Evolutionary conservation across 2,797 vertebrate genomes (phyloP).

Genomic region (Iguana delicatissima): DNA sequence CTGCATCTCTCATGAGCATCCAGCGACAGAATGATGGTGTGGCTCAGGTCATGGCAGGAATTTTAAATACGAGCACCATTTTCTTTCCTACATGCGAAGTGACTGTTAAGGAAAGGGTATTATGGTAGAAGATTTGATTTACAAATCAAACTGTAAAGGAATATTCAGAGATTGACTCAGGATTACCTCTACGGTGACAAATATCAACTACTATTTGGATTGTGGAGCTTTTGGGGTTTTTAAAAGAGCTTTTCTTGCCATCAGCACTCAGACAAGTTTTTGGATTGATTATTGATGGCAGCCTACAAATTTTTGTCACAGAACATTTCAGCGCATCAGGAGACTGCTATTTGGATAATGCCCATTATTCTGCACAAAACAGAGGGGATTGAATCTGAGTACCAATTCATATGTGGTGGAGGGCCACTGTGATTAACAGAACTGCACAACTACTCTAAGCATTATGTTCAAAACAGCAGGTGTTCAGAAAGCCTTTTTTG

Average conservation of each 20-base stretch:
- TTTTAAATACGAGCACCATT: conserved; percentile 28
- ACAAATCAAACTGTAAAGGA: conserved; percentile 29
- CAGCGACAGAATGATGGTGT: neutral
- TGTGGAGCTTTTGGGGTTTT: conserved; percentile 30
- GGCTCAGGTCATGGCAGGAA: conserved; percentile 19
- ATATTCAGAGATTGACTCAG: conserved; percentile 46
- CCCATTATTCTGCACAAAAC: neutral
- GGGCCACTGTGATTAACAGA: neutral
- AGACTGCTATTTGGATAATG: neutral
- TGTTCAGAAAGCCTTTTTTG: neutral
- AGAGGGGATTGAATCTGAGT: conserved; percentile 2
- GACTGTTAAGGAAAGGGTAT: conserved; percentile 21
- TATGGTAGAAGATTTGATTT: neutral
- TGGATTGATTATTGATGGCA: conserved; percentile 46
- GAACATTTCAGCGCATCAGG: neutral
- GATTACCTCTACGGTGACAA: conserved; percentile 37
- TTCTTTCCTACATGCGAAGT: neutral
- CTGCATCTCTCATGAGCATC: conserved; percentile 6
- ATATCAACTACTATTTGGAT: conserved; percentile 18
- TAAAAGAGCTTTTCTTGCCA: neutral
- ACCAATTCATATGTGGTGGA: neutral
- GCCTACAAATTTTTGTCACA: neutral
- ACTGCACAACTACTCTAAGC: neutral
- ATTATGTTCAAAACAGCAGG: neutral
- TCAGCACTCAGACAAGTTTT: conserved; percentile 27